These are phyloP conservation scores for Melipona quadrifasciata DNA, from an alignment of 1,140 invertebrate species.

Conservation along the genomic window DNA sequence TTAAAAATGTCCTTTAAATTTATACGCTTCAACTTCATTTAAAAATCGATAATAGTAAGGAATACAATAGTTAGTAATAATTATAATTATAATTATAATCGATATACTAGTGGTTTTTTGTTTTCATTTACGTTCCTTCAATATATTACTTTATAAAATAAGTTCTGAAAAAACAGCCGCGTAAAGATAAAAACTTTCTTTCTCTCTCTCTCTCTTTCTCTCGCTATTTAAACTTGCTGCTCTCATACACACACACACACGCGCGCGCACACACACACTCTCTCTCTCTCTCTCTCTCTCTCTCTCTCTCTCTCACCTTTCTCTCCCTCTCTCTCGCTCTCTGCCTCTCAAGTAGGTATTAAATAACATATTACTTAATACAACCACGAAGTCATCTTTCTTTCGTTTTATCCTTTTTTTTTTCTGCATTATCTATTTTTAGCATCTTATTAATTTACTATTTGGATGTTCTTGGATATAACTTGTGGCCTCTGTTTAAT, in stretches of 20 bases:
- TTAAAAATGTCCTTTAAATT: conserved; percentile 65
- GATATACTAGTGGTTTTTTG: conserved; percentile 62
- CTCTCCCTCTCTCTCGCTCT: conserved; percentile 1
- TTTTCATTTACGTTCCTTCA: conserved; percentile 49
- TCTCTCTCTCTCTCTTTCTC: conserved; percentile 3
- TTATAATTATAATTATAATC: conserved; percentile 67
- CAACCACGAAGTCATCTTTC: conserved; percentile 57
- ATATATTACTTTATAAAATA: conserved; percentile 67
- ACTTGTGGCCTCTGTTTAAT: conserved; percentile 61
- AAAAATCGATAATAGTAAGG: conserved; percentile 65
- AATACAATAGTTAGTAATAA: conserved; percentile 66
- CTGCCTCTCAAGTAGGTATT: conserved; percentile 58
- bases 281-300: conserved; percentile 9
- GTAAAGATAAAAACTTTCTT: conserved; percentile 49
- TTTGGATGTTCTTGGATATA: conserved; percentile 73
- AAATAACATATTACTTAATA: conserved; percentile 67
- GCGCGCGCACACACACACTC: no score
- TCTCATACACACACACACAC: no score
- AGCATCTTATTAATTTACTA: conserved; percentile 70
- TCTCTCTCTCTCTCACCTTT: background rate
- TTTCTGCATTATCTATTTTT: conserved; percentile 48
- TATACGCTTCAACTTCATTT: conserved; percentile 64
- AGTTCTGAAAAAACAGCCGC: conserved; percentile 57
- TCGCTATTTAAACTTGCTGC: background rate
- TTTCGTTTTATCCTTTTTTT: conserved; percentile 23